A percentile compares a stretch with the other conserved stretches of the same genome.
These are phyloP conservation scores for Lophochroa leadbeateri DNA, from an alignment of 2,113 vertebrate species.

Conservation along the genomic window DNA sequence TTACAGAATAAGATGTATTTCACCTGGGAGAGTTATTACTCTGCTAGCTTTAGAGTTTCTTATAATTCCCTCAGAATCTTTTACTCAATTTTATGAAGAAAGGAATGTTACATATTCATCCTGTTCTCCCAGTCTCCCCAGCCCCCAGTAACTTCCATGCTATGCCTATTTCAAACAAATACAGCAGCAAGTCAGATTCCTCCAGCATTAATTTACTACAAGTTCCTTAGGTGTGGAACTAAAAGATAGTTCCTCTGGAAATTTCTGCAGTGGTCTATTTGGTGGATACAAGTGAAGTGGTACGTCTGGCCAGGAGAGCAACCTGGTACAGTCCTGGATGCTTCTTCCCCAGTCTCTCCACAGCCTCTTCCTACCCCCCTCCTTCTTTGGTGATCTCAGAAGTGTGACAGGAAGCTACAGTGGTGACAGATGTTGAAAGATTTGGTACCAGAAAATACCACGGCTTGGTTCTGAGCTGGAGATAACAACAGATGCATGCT, in stretches of 20 bases:
- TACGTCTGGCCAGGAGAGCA: no score
- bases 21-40: background rate
- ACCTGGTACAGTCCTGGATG: no score
- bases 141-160: background rate
- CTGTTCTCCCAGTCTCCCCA: background rate
- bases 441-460: background rate
- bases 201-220: background rate
- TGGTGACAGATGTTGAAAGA: background rate
- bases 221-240: background rate
- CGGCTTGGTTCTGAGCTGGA: rapidly evolving
- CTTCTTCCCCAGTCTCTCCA: background rate
- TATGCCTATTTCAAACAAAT: background rate
- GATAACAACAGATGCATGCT: background rate
- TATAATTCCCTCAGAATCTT: background rate
- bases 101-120: background rate
- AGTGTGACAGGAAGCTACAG: background rate
- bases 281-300: rapidly evolving
- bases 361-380: background rate
- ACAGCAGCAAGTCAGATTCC: background rate
- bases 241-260: background rate
- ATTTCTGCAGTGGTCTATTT: background rate
- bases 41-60: background rate
- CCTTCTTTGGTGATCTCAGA: background rate
- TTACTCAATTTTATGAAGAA: background rate
- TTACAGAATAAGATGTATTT: background rate